These are phyloP conservation scores for Cephalopholis sonnerati DNA, from an alignment of 2,113 vertebrate species.

Conservation along the genomic window DNA sequence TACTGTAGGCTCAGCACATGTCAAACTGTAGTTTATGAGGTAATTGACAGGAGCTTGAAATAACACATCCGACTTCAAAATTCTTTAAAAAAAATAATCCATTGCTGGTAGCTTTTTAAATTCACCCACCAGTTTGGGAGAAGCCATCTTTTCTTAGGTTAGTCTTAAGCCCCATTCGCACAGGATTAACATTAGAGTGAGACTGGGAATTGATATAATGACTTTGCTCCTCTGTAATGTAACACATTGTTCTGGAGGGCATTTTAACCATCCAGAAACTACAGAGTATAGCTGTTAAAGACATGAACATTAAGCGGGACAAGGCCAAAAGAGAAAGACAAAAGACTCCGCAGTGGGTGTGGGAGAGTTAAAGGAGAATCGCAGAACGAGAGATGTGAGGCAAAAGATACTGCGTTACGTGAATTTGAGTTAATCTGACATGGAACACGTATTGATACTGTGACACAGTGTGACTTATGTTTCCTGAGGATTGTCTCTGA, in stretches of 20 bases:
- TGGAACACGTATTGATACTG: no score
- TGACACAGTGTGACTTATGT: no score
- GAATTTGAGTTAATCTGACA: no score
- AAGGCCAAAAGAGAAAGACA: neutral
- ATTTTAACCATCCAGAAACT: neutral
- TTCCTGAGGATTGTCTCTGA: no score
- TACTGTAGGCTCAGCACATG: constrained; percentile 62
- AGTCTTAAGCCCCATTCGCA: neutral
- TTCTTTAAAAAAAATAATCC: neutral
- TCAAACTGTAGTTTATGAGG: constrained; percentile 16
- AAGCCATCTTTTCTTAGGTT: neutral
- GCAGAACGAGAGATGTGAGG: no score
- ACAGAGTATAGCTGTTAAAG: neutral
- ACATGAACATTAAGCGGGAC: neutral
- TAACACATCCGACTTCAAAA: neutral
- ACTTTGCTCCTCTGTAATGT: no score
- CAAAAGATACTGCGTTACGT: no score
- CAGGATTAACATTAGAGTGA: neutral
- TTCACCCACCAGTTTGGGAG: neutral
- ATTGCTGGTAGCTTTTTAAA: neutral
- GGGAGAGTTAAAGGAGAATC: no score
- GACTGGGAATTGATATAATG: neutral
- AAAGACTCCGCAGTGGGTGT: neutral
- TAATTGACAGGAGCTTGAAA: neutral
- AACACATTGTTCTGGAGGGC: no score